Evolutionary conservation across 2,797 vertebrate genomes (phyloP).

Genomic region (Myotis daubentonii): DNA sequence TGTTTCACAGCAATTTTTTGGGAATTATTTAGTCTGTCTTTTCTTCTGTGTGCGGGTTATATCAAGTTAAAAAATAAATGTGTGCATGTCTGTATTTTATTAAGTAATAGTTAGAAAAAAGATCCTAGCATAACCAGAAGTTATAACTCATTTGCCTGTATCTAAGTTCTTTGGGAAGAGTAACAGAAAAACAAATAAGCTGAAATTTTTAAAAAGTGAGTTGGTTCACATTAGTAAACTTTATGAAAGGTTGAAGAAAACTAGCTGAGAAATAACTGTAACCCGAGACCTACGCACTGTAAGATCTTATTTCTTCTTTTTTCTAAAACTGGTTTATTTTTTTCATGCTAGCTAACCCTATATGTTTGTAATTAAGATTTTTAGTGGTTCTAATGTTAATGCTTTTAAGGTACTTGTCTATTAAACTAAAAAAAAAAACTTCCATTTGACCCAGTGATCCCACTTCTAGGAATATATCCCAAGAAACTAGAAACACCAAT

Average conservation of each 20-base stretch:
- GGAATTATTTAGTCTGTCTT: neutral
- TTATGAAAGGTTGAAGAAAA: neutral
- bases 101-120: neutral
- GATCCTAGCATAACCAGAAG: neutral
- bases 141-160: neutral
- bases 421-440: neutral
- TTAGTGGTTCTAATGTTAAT: neutral
- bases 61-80: slow-evolving; percentile 19
- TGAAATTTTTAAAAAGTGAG: neutral
- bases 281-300: neutral
- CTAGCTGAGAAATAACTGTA: neutral
- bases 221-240: neutral
- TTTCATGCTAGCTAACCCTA: neutral
- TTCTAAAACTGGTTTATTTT: neutral
- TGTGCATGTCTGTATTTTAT: neutral
- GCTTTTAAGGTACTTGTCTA: neutral
- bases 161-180: neutral
- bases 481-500: too few species aligned
- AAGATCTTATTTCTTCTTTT: neutral
- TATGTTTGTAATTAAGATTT: neutral
- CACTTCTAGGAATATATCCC: too few species aligned
- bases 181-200: neutral
- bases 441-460: too few species aligned
- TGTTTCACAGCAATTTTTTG: neutral
- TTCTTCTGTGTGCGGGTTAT: neutral